A percentile compares a stretch with the other conserved stretches of the same genome.
These are phyloP conservation scores for Caligus rogercresseyi DNA, from an alignment of 1,140 invertebrate genomes.

Conservation along the genomic window DNA sequence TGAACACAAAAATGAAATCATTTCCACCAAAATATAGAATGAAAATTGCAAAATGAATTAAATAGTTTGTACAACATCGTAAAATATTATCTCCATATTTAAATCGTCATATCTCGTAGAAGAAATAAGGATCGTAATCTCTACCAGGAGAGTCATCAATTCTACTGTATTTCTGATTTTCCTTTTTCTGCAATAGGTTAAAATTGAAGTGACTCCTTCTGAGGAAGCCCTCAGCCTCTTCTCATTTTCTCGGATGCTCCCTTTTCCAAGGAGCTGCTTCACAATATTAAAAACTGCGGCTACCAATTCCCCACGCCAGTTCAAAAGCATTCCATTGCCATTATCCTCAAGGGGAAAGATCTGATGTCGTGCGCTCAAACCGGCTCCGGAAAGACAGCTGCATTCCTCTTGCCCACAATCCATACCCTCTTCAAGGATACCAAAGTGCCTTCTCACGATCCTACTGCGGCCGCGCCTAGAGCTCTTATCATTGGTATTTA, in stretches of 20 bases:
- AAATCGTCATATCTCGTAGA: no score
- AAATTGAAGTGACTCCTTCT: slow-evolving; percentile 40
- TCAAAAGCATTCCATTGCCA: slow-evolving; percentile 73
- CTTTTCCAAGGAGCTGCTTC: slow-evolving; percentile 43
- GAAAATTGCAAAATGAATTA: no score
- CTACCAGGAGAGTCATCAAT: no score
- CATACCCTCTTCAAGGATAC: slow-evolving; percentile 54
- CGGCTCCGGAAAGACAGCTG: slow-evolving; percentile 90
- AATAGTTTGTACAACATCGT: no score
- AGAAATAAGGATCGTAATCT: no score
- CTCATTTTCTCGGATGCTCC: slow-evolving; percentile 48
- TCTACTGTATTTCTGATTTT: neutral
- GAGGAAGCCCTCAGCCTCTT: slow-evolving; percentile 44
- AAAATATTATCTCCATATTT: no score
- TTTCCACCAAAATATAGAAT: no score
- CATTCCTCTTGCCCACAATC: slow-evolving; percentile 79
- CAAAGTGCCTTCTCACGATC: slow-evolving; percentile 28
- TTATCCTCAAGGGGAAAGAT: slow-evolving; percentile 56
- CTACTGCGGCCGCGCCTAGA: slow-evolving; percentile 37
- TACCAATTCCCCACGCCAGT: slow-evolving; percentile 81
- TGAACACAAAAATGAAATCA: no score
- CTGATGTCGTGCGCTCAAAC: slow-evolving; percentile 96
- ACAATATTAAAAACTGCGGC: slow-evolving; percentile 58
- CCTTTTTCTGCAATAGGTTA: neutral
- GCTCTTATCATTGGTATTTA: slow-evolving; percentile 48